Evolutionary conservation across 2,888 invertebrate species (phyloP).

Genomic region (Agrilus biguttatus): DNA sequence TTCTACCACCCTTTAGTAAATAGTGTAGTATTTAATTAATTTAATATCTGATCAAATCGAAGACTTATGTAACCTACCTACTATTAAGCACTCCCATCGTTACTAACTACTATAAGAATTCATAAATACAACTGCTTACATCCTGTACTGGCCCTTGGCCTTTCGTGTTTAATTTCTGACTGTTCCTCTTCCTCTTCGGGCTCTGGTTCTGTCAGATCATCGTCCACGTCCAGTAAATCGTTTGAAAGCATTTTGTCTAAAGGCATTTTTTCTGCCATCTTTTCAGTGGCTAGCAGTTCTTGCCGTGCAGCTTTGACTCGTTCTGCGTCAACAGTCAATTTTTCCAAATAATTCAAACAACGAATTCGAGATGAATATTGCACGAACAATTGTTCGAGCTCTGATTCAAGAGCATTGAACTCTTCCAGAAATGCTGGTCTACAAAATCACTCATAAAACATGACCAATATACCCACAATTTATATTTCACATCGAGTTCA

Average conservation of each 20-base stretch:
- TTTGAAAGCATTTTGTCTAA: conserved; percentile 19
- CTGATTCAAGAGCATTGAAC: conserved; percentile 75
- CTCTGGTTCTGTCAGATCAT: conserved; percentile 16
- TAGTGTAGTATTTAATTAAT: too few relatives aligned
- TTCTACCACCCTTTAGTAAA: too few relatives aligned
- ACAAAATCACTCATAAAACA: conserved; percentile 11
- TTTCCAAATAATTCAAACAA: conserved; percentile 77
- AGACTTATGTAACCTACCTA: too few relatives aligned
- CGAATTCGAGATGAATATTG: conserved; percentile 80
- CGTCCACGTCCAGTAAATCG: conserved; percentile 11
- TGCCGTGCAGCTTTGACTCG: conserved; percentile 62
- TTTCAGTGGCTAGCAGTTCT: conserved; percentile 42
- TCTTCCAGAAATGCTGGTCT: conserved; percentile 95
- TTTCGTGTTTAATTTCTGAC: conserved; percentile 27
- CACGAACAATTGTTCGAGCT: conserved; percentile 70
- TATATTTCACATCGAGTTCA: too few relatives aligned
- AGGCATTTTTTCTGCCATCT: conserved; percentile 40
- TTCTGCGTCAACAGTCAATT: conserved; percentile 70
- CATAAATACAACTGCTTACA: conserved; percentile 21
- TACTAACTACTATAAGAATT: too few relatives aligned
- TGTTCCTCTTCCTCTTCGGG: conserved; percentile 16
- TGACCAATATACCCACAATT: too few relatives aligned
- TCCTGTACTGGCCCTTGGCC: conserved; percentile 44
- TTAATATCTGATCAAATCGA: too few relatives aligned
- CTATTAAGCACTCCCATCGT: too few relatives aligned